Evolutionary conservation across 2,113 vertebrate species (phyloP).

Genomic region (Nibea albiflora): DNA sequence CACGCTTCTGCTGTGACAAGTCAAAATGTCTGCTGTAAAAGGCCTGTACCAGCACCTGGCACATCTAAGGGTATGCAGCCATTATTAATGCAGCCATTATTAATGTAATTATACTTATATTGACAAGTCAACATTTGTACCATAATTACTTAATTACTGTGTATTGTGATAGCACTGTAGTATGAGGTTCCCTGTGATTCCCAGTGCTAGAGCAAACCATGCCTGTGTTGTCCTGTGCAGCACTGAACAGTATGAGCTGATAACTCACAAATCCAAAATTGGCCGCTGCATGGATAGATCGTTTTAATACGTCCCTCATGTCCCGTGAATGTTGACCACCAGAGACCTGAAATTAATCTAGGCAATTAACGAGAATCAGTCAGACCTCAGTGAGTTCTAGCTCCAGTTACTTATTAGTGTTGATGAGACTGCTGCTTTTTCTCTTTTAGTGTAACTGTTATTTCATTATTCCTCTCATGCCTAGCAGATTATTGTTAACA

Average conservation of each 20-base stretch:
- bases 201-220: background rate
- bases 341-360: background rate
- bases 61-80: background rate
- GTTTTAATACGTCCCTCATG: background rate
- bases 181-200: background rate
- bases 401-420: background rate
- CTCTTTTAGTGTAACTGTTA: no score
- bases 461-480: no score
- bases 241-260: background rate
- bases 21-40: no score
- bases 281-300: background rate
- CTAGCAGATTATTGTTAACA: no score
- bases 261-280: background rate
- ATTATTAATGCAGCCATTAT: no score
- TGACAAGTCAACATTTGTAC: no score
- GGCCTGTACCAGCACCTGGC: no score
- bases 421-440: background rate
- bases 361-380: background rate
- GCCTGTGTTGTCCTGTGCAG: background rate
- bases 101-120: background rate
- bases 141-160: background rate
- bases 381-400: no score
- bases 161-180: background rate
- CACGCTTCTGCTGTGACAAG: no score
- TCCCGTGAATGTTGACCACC: background rate